Percentiles rank a stretch among this genome's conserved stretches.
Conservation (phyloP, 2,888 invertebrate genomes). For the Cephus sareptanus region DNA sequence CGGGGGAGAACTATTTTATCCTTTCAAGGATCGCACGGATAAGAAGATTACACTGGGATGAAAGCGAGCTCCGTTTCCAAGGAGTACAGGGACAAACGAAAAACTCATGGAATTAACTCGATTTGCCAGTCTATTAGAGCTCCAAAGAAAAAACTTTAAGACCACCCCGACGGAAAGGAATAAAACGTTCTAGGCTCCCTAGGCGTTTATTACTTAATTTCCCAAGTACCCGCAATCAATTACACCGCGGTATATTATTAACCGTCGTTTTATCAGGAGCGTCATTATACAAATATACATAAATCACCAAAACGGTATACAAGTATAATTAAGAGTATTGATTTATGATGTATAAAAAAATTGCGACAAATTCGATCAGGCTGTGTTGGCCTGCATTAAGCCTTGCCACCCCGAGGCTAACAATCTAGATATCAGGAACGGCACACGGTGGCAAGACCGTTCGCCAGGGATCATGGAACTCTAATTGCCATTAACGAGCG, state of each 20-base stretch:
- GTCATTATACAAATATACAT: background rate
- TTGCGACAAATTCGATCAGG: background rate
- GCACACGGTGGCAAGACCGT: background rate
- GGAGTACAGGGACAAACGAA: background rate
- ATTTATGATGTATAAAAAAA: background rate
- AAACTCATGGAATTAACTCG: slow-evolving; percentile 22
- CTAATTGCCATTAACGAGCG: background rate
- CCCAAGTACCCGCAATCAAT: slow-evolving; percentile 13
- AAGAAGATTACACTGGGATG: background rate
- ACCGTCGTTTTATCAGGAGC: background rate
- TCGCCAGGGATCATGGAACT: background rate
- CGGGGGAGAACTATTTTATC: background rate
- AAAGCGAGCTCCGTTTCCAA: background rate
- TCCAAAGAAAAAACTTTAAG: slow-evolving; percentile 13
- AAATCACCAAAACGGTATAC: background rate
- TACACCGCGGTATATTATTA: background rate
- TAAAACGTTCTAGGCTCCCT: slow-evolving; percentile 8
- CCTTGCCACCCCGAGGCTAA: background rate
- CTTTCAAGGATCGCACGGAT: background rate
- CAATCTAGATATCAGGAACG: background rate
- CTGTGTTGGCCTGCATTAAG: background rate
- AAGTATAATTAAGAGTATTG: background rate
- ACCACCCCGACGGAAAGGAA: slow-evolving; percentile 9
- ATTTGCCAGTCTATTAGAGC: slow-evolving; percentile 33
- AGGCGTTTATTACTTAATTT: slow-evolving; percentile 12